Conservation (phyloP, 2,797 vertebrate genomes). For the Falco naumanni region DNA sequence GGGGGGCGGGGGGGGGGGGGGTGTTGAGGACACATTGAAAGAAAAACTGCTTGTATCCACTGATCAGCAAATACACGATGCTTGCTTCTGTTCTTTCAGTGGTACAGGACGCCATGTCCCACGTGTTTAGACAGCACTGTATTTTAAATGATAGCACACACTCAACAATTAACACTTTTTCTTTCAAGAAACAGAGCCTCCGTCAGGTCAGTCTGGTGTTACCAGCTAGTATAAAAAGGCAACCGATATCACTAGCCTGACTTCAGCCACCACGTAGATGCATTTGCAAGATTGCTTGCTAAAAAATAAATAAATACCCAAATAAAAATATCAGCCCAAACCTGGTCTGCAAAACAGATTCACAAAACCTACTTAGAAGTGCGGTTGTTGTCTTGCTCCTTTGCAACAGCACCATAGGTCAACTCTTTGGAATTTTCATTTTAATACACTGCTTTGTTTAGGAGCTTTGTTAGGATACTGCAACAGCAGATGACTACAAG, state of each 20-base stretch:
- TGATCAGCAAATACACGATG: background rate
- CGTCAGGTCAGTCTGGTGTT: slow-evolving; percentile 15
- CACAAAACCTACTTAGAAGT: background rate
- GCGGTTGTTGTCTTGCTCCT: background rate
- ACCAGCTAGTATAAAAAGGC: slow-evolving; percentile 21
- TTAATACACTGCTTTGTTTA: background rate
- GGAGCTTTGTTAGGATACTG: rapidly evolving
- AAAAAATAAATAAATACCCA: background rate
- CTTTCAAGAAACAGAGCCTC: background rate
- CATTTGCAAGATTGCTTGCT: background rate
- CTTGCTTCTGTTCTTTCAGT: slow-evolving; percentile 19
- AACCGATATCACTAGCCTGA: background rate
- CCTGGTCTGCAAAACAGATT: background rate
- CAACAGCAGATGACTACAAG: background rate
- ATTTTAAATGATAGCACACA: slow-evolving; percentile 25
- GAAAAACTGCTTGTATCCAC: background rate
- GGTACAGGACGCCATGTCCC: slow-evolving; percentile 10
- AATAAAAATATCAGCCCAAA: background rate
- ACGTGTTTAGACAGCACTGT: slow-evolving; percentile 27
- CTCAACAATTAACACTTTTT: slow-evolving; percentile 38
- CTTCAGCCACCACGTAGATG: background rate
- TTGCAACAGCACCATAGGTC: background rate
- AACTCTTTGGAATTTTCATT: background rate
- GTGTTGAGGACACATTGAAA: slow-evolving; percentile 1
- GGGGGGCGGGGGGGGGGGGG: background rate